Evolutionary conservation across 2,113 vertebrate genomes (phyloP).

Genomic region (Edolisoma coerulescens): DNA sequence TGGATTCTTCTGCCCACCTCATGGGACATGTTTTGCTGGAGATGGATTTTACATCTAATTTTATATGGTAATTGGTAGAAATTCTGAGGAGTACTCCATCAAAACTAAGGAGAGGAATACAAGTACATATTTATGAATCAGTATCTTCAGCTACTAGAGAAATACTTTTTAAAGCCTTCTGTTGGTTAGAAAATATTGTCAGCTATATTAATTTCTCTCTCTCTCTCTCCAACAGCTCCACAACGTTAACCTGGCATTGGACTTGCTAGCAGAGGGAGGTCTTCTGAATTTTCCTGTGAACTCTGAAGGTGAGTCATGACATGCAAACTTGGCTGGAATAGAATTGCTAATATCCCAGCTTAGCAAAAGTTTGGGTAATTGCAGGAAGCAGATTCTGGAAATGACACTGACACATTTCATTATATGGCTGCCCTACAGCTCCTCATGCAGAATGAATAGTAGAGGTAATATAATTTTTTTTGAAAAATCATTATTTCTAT

Average conservation of each 20-base stretch:
- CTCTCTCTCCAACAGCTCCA: conserved; percentile 74
- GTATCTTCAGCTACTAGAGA: background rate
- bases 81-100: background rate
- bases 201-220: background rate
- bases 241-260: conserved; percentile 86
- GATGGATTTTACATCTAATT: background rate
- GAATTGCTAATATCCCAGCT: background rate
- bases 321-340: background rate
- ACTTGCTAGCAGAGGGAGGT: conserved; percentile 78
- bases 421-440: background rate
- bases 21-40: background rate
- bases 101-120: background rate
- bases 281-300: conserved; percentile 71
- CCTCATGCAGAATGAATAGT: background rate
- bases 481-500: background rate
- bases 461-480: background rate
- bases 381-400: background rate
- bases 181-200: background rate
- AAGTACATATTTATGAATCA: background rate
- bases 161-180: background rate
- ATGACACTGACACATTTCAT: background rate
- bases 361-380: background rate
- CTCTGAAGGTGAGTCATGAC: conserved; percentile 80
- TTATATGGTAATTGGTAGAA: conserved; percentile 1
- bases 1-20: background rate